Conservation (phyloP, 2,113 vertebrate genomes). For the Sardina pilchardus region DNA sequence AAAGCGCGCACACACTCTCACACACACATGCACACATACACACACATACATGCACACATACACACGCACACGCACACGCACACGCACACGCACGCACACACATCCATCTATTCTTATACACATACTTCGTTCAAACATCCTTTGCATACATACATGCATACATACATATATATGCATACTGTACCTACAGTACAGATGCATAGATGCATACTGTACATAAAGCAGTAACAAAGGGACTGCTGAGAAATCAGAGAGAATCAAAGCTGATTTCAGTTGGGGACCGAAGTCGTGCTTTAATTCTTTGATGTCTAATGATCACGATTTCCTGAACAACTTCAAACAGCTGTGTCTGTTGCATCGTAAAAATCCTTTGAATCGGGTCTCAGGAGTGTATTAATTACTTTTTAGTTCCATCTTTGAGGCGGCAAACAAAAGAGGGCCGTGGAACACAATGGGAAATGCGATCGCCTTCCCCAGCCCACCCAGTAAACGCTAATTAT, state of each 20-base stretch:
- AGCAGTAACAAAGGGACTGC: not conserved
- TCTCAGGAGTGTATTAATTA: slow-evolving; percentile 37
- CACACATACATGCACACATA: not conserved
- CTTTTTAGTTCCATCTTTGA: slow-evolving; percentile 41
- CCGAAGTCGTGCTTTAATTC: slow-evolving; percentile 15
- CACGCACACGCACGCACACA: not conserved
- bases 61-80: not conserved
- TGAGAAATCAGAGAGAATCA: not conserved
- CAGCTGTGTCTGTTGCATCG: slow-evolving; percentile 14
- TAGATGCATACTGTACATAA: not conserved
- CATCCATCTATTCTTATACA: not conserved
- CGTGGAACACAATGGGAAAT: not conserved
- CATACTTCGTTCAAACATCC: not conserved
- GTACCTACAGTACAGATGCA: not conserved
- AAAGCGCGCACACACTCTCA: not conserved
- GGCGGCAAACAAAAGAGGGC: not conserved
- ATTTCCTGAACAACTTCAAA: slow-evolving; percentile 48
- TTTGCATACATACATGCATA: not conserved
- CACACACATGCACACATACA: not conserved
- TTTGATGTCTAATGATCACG: slow-evolving; percentile 49
- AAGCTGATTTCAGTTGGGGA: slow-evolving; percentile 15
- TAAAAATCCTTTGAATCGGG: slow-evolving; percentile 19
- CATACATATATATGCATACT: not conserved
- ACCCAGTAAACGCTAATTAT: not conserved
- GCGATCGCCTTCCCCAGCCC: not conserved